phyloP scores from a whole-genome alignment of 2,113 vertebrate species.

The Cinclus mexicanus region DNA sequence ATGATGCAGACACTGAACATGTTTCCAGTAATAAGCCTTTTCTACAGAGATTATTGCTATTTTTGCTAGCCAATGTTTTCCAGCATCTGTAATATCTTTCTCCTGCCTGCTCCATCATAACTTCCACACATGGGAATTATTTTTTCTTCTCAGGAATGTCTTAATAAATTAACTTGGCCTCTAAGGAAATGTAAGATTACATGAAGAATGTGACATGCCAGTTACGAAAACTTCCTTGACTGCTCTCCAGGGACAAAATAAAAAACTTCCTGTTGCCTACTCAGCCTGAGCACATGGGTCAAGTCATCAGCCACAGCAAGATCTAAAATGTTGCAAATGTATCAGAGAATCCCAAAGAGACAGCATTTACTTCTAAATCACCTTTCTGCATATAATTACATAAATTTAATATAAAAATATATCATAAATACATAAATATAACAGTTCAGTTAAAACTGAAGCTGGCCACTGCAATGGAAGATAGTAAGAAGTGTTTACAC shows the following conservation, averaged over 20 bases:
- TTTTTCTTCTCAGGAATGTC: not conserved
- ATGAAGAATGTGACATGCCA: not conserved
- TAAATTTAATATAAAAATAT: not conserved
- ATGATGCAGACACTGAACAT: not conserved
- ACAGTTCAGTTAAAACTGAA: not conserved
- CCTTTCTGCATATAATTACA: not conserved
- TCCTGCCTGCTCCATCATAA: not conserved
- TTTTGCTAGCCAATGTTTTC: not conserved
- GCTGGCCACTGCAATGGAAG: not conserved
- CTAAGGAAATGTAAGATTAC: not conserved
- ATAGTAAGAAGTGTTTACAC: not conserved
- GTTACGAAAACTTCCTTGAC: not conserved
- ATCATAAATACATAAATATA: not conserved
- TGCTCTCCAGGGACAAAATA: not conserved
- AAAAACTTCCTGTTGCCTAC: not conserved
- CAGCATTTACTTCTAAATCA: not conserved
- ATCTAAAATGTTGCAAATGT: not conserved
- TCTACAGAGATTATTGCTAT: not conserved
- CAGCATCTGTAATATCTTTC: not conserved
- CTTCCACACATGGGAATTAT: not conserved
- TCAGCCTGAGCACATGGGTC: not conserved
- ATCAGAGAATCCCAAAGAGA: not conserved
- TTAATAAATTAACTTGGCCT: not conserved
- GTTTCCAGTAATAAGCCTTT: not conserved
- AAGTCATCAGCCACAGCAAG: not conserved